Percentiles rank a stretch among this genome's conserved stretches.
Evolutionary conservation across 2,113 vertebrate genomes (phyloP).

Genomic region (Turnix velox): DNA sequence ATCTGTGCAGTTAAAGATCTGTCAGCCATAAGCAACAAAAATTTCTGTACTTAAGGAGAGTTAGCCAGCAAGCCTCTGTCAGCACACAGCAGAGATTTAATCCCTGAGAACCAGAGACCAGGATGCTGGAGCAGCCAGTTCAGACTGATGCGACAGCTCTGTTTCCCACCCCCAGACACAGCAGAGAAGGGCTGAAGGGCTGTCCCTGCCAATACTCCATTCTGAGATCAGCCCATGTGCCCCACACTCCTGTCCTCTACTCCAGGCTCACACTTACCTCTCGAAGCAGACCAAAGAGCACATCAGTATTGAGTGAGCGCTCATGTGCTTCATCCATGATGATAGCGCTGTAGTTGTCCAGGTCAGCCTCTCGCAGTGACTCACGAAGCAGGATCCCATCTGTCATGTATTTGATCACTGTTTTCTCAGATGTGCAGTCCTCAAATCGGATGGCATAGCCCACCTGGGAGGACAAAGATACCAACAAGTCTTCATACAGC

Average conservation of each 20-base stretch:
- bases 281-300: slow-evolving; percentile 95
- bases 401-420: slow-evolving; percentile 98
- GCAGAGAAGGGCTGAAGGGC: neutral
- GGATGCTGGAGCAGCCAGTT: neutral
- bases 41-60: neutral
- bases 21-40: neutral
- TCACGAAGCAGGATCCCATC: slow-evolving; percentile 97
- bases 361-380: slow-evolving; percentile 91
- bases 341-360: slow-evolving; percentile 97
- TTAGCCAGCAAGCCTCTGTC: neutral
- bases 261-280: slow-evolving; percentile 75
- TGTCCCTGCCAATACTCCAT: neutral
- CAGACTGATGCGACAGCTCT: neutral
- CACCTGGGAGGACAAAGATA: slow-evolving; percentile 70
- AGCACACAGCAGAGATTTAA: neutral
- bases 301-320: slow-evolving; percentile 93
- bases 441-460: slow-evolving; percentile 98
- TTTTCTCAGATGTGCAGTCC: slow-evolving; percentile 95
- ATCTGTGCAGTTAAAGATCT: neutral
- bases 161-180: neutral
- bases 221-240: neutral
- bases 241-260: neutral
- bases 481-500: neutral
- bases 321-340: slow-evolving; percentile 99
- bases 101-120: neutral